Evolutionary conservation across 1,140 invertebrate species (phyloP).

Genomic region (Brachionus manjavacas): DNA sequence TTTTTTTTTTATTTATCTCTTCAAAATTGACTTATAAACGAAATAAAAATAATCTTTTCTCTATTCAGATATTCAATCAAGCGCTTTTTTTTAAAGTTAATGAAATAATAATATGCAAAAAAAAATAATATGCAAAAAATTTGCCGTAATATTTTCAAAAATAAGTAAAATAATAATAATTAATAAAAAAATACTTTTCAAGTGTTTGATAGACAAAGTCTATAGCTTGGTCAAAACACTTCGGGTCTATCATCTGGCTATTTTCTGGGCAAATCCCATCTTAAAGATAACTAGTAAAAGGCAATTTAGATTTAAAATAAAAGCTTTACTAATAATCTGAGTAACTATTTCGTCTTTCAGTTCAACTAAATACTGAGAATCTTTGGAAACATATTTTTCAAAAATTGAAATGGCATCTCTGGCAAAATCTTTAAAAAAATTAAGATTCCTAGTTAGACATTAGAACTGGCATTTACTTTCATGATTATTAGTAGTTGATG

Average conservation of each 20-base stretch:
- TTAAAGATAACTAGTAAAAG: neutral
- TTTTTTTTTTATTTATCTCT: too few relatives aligned
- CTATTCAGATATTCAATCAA: too few relatives aligned
- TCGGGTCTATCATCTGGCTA: neutral
- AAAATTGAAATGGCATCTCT: slow-evolving; percentile 5
- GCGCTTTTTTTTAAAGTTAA: too few relatives aligned
- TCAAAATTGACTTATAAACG: too few relatives aligned
- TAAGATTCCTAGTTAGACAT: neutral
- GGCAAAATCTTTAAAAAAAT: neutral
- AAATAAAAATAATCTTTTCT: too few relatives aligned
- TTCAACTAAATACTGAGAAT: neutral
- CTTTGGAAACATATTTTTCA: slow-evolving; percentile 29
- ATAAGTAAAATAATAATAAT: too few relatives aligned
- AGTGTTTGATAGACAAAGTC: neutral
- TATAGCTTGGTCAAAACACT: neutral
- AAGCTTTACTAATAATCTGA: neutral
- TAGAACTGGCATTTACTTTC: neutral
- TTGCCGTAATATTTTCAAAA: too few relatives aligned
- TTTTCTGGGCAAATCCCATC: slow-evolving; percentile 12
- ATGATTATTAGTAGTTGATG: neutral
- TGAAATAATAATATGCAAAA: too few relatives aligned
- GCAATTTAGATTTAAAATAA: neutral
- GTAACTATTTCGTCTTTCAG: neutral
- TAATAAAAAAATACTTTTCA: neutral
- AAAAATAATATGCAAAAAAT: neutral